Evolutionary conservation across 2,888 invertebrate species (phyloP).

Genomic region (Lamellibrachia columna): DNA sequence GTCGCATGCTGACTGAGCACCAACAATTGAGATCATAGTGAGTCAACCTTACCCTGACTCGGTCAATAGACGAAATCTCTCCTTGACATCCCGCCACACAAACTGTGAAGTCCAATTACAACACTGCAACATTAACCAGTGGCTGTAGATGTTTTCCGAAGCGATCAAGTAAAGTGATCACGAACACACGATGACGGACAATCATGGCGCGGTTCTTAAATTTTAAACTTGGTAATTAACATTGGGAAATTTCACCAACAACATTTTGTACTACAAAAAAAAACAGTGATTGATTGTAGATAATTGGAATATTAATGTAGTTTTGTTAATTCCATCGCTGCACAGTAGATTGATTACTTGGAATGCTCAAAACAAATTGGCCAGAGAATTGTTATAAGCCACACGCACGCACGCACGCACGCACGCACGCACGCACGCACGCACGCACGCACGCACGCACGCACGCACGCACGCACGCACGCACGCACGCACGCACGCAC

Average conservation of each 20-base stretch:
- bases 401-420: not conserved
- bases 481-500: too few species aligned
- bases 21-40: not conserved
- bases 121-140: slow-evolving; percentile 16
- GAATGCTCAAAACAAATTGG: not conserved
- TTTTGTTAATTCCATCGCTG: not conserved
- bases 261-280: not conserved
- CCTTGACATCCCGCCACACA: not conserved
- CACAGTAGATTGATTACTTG: not conserved
- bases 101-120: not conserved
- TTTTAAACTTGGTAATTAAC: not conserved
- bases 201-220: not conserved
- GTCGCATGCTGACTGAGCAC: not conserved
- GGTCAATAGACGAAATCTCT: not conserved
- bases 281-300: not conserved
- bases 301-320: not conserved
- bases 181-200: not conserved
- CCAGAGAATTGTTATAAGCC: not conserved
- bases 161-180: not conserved
- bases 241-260: too few species aligned
- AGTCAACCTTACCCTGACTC: not conserved
- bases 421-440: too few species aligned
- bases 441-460: not conserved
- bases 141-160: slow-evolving; percentile 10
- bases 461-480: too few species aligned